Evolutionary conservation across 2,797 vertebrate species (phyloP), one percentile per base, ranked within the genome.

Genomic region (Brachyalestes nurse): DNA sequence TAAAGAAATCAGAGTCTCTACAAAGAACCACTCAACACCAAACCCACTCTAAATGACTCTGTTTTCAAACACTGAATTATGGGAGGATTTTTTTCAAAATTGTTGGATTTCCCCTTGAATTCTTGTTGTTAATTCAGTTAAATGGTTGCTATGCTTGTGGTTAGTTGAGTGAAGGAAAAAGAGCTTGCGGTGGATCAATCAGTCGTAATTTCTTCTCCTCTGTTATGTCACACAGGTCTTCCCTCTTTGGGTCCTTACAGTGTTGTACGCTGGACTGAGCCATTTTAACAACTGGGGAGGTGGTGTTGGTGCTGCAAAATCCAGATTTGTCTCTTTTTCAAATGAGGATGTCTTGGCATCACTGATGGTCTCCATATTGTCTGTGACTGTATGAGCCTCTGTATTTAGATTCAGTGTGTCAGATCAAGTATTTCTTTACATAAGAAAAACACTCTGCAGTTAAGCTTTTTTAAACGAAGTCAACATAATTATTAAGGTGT

Each of bases 211-310:
- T 51, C 49, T 79, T 85, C 57, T 67, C 21, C 40, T 61, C 69
- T 70, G 75, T 66, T 84, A 60, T 82, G 28, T 60, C 49, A 69
- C 76, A 75, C 78, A 91, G 88, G 67, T 86, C 86, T 71, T 81
- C 45, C 69, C 83, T 55, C 60, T 81, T 64, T 77, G 53, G 85
- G 51, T 77, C 74, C 76, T 80, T 74, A 77, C 72, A 58, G 45
- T 76, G 57, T 67, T 67, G 81, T 83, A 66, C 47, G 25, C 64
- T 79, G 86, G 90, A 91, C 78, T 45, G 70, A 86, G 91, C 86
- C 90, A 90, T 87, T 86, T 75, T 57, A 79, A 66, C 75, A 80
- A 77, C 53, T 61, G 12, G 45, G 60, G 69, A 66, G 65, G 65
- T 64, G 83, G 79, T 78, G 84, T 71, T 77, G 77, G 71, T 71